phyloP scores from a whole-genome alignment of 1,140 invertebrate genomes.

The Carcinoscorpius rotundicauda region DNA sequence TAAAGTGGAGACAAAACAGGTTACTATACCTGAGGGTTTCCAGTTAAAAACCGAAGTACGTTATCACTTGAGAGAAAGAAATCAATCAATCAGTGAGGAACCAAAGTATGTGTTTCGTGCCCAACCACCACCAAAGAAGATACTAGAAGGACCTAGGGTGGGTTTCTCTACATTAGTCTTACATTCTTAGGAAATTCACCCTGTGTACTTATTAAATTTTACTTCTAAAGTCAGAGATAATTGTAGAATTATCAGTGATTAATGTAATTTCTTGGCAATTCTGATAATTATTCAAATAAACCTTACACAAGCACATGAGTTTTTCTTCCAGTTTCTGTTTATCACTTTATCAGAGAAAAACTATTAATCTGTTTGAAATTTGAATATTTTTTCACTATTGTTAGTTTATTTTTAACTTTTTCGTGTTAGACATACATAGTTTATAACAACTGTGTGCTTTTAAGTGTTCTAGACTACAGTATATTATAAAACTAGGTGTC shows the following conservation, averaged over 20 bases:
- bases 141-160: slow-evolving; percentile 12
- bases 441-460: background rate
- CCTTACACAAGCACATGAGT: too few relatives aligned
- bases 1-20: slow-evolving; percentile 1
- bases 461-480: background rate
- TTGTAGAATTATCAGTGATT: too few relatives aligned
- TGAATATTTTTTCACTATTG: background rate
- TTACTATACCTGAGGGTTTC: slow-evolving; percentile 1
- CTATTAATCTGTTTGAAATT: background rate
- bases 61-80: background rate
- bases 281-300: too few relatives aligned
- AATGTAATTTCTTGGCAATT: too few relatives aligned
- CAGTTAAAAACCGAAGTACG: slow-evolving; percentile 4
- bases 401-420: background rate
- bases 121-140: slow-evolving; percentile 8
- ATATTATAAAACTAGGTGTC: background rate
- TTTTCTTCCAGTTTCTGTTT: too few relatives aligned
- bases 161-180: background rate
- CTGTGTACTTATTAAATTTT: too few relatives aligned
- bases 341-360: too few relatives aligned
- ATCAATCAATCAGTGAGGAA: background rate
- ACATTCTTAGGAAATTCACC: too few relatives aligned
- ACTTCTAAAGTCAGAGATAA: too few relatives aligned
- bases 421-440: background rate
- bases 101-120: slow-evolving; percentile 9